Evolutionary conservation across 2,888 invertebrate species (phyloP).

Genomic region (Embidobia sp.): DNA sequence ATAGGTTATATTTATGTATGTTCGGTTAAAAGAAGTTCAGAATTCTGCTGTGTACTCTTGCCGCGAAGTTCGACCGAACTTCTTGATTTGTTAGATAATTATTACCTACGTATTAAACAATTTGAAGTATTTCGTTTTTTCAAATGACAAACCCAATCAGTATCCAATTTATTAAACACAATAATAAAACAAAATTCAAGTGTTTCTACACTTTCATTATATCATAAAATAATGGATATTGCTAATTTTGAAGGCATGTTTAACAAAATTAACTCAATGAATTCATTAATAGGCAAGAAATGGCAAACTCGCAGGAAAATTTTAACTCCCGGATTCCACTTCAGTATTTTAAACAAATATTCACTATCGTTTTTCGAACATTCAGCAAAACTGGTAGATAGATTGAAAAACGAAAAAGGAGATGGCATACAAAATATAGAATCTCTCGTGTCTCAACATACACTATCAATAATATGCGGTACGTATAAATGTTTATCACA

Average conservation of each 20-base stretch:
- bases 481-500: slow-evolving; percentile 2
- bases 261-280: background rate
- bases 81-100: no score
- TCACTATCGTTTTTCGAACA: slow-evolving; percentile 15
- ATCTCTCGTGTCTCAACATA: slow-evolving; percentile 23
- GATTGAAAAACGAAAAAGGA: slow-evolving; percentile 23
- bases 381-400: slow-evolving; percentile 15
- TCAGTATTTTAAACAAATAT: slow-evolving; percentile 32
- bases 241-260: no score
- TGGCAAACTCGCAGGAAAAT: slow-evolving; percentile 33
- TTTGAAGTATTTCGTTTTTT: no score
- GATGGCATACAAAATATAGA: slow-evolving; percentile 10
- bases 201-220: no score
- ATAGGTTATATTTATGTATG: no score
- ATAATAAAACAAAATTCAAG: no score
- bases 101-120: no score
- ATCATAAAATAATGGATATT: background rate
- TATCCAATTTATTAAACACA: no score
- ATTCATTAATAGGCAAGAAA: slow-evolving; percentile 29
- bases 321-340: slow-evolving; percentile 45
- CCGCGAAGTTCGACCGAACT: no score
- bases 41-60: no score
- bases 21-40: no score
- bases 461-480: slow-evolving; percentile 31
- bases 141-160: no score